A percentile compares a stretch with the other conserved stretches of the same genome.
phyloP scores from a whole-genome alignment of 2,113 vertebrate species.

The Myanophis thanlyinensis region DNA sequence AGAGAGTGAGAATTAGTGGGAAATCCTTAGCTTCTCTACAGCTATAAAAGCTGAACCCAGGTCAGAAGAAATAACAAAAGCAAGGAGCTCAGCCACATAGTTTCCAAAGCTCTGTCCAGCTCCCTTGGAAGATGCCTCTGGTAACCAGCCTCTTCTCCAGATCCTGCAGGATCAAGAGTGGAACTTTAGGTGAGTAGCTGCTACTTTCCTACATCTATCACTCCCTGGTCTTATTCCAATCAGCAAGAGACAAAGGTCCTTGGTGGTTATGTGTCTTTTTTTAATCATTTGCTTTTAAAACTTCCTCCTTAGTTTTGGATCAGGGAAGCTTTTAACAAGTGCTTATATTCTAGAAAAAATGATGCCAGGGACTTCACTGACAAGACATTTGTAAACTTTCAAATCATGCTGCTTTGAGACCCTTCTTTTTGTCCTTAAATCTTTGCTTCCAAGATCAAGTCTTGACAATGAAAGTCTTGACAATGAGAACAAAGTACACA shows the following conservation, averaged over 20 bases:
- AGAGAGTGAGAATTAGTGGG: background rate
- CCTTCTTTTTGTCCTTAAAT: background rate
- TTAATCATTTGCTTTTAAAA: background rate
- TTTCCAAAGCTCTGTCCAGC: background rate
- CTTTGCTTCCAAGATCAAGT: background rate
- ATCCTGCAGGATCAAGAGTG: background rate
- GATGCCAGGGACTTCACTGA: background rate
- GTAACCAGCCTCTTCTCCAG: background rate
- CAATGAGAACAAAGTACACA: background rate
- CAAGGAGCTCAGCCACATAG: background rate
- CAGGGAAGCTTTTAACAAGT: background rate
- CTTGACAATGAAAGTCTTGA: background rate
- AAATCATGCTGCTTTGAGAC: background rate
- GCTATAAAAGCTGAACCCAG: background rate
- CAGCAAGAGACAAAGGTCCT: background rate
- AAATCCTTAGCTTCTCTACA: background rate
- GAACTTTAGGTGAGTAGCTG: background rate
- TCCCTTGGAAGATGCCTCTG: background rate
- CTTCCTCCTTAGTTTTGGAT: background rate
- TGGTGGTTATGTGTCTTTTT: background rate
- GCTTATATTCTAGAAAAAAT: background rate
- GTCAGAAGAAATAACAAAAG: background rate
- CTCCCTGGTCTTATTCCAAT: background rate
- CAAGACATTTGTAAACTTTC: background rate
- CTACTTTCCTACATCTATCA: background rate